Base-by-base conservation (phyloP, 2,888 invertebrate genomes). In the Dryobota labecula region DNA sequence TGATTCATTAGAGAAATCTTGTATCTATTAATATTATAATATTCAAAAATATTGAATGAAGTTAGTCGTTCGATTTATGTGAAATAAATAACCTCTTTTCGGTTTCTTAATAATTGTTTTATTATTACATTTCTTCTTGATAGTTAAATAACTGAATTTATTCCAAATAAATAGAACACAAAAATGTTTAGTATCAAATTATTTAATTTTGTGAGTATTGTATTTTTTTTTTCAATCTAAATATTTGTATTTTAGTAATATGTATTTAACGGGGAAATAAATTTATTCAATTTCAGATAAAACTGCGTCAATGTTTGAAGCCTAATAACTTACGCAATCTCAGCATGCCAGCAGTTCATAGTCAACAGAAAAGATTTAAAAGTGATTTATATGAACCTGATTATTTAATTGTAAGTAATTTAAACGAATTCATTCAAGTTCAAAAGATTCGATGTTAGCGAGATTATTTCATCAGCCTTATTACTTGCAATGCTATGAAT, bases 361-460 rank as follows among this genome's bases (percentile, higher is more conserved):
- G 67, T 73, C 89, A 89, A 78, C 90, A 88, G 56, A 89, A 79
- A 62, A 87, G 94, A 73, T 78, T 81, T 2, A 95, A 93, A 87
- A 93, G 90, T 85, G 94, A 96, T 87, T 86, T 97, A 81, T 97
- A 97, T 89, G 97, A 97, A 90, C 98, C 98, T 0, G 97, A 97
- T 90, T 98, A 98, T 91, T 96, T 98, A 76, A 97, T 97, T 92
- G 98, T 98, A 94, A 95, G 95, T 76, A 43, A 36, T 15, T 20
- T n/a, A 61, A 24, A 43, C 2, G 4, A 11, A 38, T 38, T 57
- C 2, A 24, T 33, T 38, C 4, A 45, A 15, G 5, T 30, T 30
- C n/a, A 18, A 27, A 36, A 13, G n/a, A 27, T 69, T 61, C 0
- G 33, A 13, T 58, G n/a, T 18, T 38, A 43, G 15, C 18, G 15